Conservation (phyloP, 2,113 vertebrate species). For the Mus spicilegus region DNA sequence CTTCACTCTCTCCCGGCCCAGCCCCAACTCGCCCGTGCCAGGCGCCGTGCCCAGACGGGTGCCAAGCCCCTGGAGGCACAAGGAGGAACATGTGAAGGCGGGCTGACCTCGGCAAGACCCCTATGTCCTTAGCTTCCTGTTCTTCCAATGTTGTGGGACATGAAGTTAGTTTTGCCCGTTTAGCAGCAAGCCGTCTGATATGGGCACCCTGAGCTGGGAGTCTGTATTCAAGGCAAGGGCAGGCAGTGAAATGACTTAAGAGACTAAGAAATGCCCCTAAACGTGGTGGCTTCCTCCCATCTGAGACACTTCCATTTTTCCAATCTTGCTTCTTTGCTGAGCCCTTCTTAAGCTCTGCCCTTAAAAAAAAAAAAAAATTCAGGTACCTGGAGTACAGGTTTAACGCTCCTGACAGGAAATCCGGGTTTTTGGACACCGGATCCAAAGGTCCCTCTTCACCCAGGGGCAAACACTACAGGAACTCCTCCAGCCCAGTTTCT, state of each 20-base stretch:
- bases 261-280: background rate
- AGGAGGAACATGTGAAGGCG: constrained; percentile 55
- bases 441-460: background rate
- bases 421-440: background rate
- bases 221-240: background rate
- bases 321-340: constrained; percentile 34
- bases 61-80: constrained; percentile 79
- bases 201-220: background rate
- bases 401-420: background rate
- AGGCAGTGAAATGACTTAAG: background rate
- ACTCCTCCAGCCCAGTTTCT: background rate
- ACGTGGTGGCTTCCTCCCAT: background rate
- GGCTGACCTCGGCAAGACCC: constrained; percentile 72
- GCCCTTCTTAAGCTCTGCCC: background rate
- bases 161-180: constrained; percentile 9
- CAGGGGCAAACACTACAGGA: background rate
- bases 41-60: constrained; percentile 68
- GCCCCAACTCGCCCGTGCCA: constrained; percentile 72
- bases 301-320: constrained; percentile 32
- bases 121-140: constrained; percentile 60
- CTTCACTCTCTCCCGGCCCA: constrained; percentile 57
- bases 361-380: background rate
- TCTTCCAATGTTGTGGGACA: background rate
- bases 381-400: background rate
- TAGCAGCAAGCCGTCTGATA: background rate